These are phyloP conservation scores for Cyprinus carpio DNA, from an alignment of 2,113 vertebrate genomes.

Conservation along the genomic window DNA sequence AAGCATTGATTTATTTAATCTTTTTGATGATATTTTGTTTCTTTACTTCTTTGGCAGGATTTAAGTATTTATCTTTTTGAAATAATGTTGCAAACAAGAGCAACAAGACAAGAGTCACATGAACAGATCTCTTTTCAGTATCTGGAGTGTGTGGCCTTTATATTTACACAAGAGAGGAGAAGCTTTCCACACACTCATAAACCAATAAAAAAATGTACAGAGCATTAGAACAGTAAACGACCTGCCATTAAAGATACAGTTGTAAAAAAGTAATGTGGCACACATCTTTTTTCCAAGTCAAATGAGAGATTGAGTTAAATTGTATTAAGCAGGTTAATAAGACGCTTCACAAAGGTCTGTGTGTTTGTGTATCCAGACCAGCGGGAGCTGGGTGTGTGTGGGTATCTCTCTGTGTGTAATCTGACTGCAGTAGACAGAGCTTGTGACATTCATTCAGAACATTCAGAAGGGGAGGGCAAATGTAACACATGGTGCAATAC, in stretches of 20 bases:
- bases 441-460: slow-evolving; percentile 58
- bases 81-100: not conserved
- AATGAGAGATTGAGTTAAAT: slow-evolving; percentile 7
- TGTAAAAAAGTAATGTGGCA: not conserved
- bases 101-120: not conserved
- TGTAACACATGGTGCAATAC: slow-evolving; percentile 14
- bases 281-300: not conserved
- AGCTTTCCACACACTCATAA: not conserved
- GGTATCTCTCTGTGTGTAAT: slow-evolving; percentile 33
- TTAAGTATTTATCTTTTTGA: not conserved
- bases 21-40: not conserved
- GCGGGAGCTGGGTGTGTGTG: not conserved
- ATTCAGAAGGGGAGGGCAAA: slow-evolving; percentile 49
- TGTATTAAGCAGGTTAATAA: not conserved
- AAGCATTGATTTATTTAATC: no score
- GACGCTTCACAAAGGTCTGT: not conserved
- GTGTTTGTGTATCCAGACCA: slow-evolving; percentile 34
- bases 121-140: not conserved
- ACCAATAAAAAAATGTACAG: not conserved
- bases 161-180: no score
- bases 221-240: not conserved
- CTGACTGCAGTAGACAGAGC: slow-evolving; percentile 52
- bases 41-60: not conserved
- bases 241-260: not conserved
- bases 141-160: not conserved